Evolutionary conservation across 2,113 vertebrate genomes (phyloP).

Genomic region (Callocephalon fimbriatum): DNA sequence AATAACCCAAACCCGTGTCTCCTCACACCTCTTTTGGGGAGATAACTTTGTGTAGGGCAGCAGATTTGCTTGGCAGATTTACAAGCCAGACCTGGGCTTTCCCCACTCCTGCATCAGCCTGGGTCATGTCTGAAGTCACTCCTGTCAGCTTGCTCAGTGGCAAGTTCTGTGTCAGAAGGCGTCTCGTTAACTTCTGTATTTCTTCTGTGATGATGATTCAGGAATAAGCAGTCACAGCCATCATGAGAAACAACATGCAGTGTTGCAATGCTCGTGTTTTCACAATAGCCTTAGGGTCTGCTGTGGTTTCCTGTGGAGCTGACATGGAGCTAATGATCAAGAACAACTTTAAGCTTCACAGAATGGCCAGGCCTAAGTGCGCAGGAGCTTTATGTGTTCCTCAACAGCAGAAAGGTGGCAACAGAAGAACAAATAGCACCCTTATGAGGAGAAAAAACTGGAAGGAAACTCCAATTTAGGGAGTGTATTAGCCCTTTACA

Average conservation of each 20-base stretch:
- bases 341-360: neutral
- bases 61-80: neutral
- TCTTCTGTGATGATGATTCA: neutral
- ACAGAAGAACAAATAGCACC: neutral
- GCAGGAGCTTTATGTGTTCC: neutral
- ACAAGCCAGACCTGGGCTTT: neutral
- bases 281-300: neutral
- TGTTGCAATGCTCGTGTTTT: neutral
- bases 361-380: rapidly evolving
- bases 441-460: neutral
- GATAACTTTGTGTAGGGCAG: neutral
- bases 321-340: neutral
- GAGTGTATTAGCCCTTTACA: neutral
- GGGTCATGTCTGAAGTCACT: neutral
- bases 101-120: rapidly evolving
- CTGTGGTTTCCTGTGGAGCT: neutral
- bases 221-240: neutral
- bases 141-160: rapidly evolving
- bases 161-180: neutral
- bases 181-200: neutral
- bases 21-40: neutral
- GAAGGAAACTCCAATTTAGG: neutral
- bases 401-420: neutral
- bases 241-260: neutral
- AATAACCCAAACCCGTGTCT: neutral